Percentiles rank a stretch among this genome's conserved stretches.
These are phyloP conservation scores for Megaceryle torquata DNA, from an alignment of 2,113 vertebrate genomes.

Conservation along the genomic window DNA sequence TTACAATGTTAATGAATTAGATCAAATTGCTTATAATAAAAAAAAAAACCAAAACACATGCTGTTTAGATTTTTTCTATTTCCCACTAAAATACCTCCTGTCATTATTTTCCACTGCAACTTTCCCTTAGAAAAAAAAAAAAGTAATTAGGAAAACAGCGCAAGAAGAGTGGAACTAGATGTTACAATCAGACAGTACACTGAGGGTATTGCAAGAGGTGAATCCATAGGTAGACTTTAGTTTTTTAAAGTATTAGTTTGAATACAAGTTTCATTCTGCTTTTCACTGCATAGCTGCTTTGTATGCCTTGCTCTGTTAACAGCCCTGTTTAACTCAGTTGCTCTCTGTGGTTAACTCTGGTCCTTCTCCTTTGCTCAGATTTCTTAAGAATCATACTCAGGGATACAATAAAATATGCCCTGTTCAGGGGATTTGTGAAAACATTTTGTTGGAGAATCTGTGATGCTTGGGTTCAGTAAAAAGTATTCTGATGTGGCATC, in stretches of 20 bases:
- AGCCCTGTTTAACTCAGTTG: background rate
- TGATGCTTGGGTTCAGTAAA: background rate
- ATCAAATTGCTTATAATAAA: background rate
- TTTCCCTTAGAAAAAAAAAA: background rate
- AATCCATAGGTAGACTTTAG: background rate
- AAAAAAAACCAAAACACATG: background rate
- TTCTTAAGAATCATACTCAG: background rate
- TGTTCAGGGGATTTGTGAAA: background rate
- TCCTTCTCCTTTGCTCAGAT: background rate
- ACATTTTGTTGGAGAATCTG: background rate
- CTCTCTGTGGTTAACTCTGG: background rate
- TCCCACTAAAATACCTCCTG: background rate
- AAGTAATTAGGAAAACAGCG: background rate
- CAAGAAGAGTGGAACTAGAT: background rate
- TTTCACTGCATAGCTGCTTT: background rate
- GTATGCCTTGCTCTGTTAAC: background rate
- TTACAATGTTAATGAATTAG: background rate
- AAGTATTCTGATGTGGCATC: background rate
- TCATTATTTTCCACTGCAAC: background rate
- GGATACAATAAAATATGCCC: background rate
- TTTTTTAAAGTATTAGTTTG: background rate
- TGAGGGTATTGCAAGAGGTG: background rate
- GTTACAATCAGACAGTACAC: background rate
- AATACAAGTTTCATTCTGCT: background rate
- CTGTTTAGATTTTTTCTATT: background rate